phyloP scores from a whole-genome alignment of 1,140 invertebrate species.

The Drosophila sucinea region DNA sequence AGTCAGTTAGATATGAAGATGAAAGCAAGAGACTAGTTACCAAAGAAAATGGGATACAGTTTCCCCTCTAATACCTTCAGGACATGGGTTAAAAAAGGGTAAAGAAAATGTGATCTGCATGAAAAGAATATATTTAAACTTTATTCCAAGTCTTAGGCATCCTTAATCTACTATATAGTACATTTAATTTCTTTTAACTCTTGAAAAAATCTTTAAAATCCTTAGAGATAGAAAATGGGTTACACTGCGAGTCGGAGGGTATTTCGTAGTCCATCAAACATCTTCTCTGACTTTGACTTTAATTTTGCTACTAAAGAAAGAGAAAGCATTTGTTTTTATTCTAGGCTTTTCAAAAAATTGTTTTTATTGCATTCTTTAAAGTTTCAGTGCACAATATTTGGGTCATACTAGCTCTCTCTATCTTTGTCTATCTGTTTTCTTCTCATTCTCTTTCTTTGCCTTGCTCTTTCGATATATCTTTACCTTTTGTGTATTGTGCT shows the following conservation, averaged over 20 bases:
- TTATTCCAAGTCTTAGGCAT: too few species aligned
- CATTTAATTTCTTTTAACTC: too few species aligned
- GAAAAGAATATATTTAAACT: neutral
- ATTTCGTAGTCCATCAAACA: neutral
- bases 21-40: neutral
- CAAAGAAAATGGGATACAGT: neutral
- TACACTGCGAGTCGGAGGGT: neutral
- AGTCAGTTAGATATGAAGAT: slow-evolving; percentile 5
- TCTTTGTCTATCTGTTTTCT: neutral
- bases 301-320: neutral
- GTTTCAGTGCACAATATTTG: neutral
- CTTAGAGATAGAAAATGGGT: too few species aligned
- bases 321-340: neutral
- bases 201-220: too few species aligned
- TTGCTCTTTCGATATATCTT: slow-evolving; percentile 16
- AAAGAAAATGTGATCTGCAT: neutral
- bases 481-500: slow-evolving; percentile 53
- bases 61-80: neutral
- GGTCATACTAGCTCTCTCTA: neutral
- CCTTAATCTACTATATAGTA: too few species aligned
- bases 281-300: neutral
- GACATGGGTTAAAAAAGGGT: neutral
- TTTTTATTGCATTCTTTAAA: neutral
- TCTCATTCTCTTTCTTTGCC: neutral
- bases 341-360: neutral